Evolutionary conservation across 2,797 vertebrate species (phyloP).

Genomic region (Pristis pectinata): DNA sequence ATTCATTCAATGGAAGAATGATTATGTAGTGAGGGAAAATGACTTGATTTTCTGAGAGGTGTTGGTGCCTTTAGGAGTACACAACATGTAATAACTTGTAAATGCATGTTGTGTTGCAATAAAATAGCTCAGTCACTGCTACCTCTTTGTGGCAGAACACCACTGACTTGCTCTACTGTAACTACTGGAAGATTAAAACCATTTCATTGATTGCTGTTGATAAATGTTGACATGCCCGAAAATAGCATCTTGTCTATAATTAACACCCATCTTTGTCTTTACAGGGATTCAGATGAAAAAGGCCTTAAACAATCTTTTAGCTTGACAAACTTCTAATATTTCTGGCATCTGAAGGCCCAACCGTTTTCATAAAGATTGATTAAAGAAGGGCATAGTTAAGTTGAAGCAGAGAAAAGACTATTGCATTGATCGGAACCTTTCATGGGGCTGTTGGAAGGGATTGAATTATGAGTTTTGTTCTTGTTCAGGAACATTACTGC

Average conservation of each 20-base stretch:
- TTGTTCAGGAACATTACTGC: neutral
- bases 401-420: neutral
- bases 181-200: neutral
- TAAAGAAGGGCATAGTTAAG: neutral
- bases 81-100: neutral
- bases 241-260: neutral
- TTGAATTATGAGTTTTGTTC: neutral
- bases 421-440: neutral
- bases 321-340: neutral
- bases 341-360: neutral
- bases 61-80: neutral
- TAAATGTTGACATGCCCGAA: neutral
- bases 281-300: neutral
- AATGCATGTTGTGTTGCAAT: neutral
- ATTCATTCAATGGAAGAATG: neutral
- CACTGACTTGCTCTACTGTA: neutral
- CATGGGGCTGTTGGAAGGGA: neutral
- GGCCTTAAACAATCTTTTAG: neutral
- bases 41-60: neutral
- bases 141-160: neutral
- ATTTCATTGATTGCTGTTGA: neutral
- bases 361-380: neutral
- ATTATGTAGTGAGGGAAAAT: neutral
- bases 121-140: neutral
- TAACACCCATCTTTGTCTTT: neutral